Evolutionary conservation across 64 coral and sea anemone species (phyloP).

Genomic region (Pocillopora verrucosa): DNA sequence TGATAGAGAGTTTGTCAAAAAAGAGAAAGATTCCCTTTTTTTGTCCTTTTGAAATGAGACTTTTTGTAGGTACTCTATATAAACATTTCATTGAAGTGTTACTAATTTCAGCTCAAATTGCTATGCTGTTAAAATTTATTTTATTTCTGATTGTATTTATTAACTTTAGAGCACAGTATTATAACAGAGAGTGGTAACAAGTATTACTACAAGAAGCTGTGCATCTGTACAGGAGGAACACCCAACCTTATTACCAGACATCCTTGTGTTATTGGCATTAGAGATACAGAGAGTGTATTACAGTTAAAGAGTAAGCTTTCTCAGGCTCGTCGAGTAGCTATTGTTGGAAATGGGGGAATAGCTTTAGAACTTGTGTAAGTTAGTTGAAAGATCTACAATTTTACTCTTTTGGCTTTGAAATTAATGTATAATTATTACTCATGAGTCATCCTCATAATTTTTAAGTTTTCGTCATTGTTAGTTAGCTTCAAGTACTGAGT

Average conservation of each 20-base stretch:
- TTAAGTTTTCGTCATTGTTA: too few species aligned
- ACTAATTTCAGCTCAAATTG: too few species aligned
- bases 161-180: constrained; percentile 72
- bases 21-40: too few species aligned
- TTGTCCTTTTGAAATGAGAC: too few species aligned
- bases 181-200: constrained; percentile 48
- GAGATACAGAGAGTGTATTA: constrained; percentile 85
- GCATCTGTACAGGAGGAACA: constrained; percentile 90
- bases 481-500: too few species aligned
- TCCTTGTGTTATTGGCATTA: constrained; percentile 70
- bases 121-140: not conserved
- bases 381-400: not conserved
- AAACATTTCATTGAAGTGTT: too few species aligned
- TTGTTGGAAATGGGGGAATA: constrained; percentile 98
- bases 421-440: too few species aligned
- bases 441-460: too few species aligned
- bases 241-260: constrained; percentile 79
- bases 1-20: too few species aligned
- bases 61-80: too few species aligned
- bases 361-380: constrained; percentile 97
- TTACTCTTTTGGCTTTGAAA: too few species aligned
- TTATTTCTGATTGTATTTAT: not conserved
- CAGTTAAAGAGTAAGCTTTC: constrained; percentile 71
- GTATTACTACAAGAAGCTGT: constrained; percentile 83
- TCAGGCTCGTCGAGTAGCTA: constrained; percentile 68